phyloP scores from a whole-genome alignment of 2,888 invertebrate genomes.

The Acleris emargana region DNA sequence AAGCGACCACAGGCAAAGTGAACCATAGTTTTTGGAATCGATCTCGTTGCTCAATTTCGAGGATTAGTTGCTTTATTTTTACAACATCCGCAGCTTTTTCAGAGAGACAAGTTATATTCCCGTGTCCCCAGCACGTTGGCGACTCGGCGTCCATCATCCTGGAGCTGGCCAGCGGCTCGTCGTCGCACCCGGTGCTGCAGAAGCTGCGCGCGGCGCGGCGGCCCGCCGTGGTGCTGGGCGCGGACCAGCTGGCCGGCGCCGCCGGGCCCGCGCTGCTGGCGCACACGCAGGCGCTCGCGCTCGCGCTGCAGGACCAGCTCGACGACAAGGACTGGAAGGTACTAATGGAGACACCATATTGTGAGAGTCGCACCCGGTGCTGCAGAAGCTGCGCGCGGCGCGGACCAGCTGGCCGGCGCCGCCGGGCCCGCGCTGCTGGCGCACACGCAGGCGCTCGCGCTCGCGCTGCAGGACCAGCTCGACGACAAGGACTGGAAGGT shows the following conservation, averaged over 20 bases:
- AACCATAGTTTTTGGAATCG: too few species aligned
- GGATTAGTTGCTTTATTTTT: too few species aligned
- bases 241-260: constrained; percentile 89
- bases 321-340: constrained; percentile 82
- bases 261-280: constrained; percentile 92
- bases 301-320: constrained; percentile 81
- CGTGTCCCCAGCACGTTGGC: constrained; percentile 88
- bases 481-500: too few species aligned
- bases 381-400: too few species aligned
- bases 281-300: constrained; percentile 89
- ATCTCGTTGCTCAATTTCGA: too few species aligned
- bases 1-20: too few species aligned
- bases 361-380: too few species aligned
- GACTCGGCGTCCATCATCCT: constrained; percentile 89
- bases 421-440: too few species aligned
- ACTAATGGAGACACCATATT: constrained; percentile 9
- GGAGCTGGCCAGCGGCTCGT: constrained; percentile 89
- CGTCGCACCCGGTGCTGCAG: constrained; percentile 72
- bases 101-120: constrained; percentile 38
- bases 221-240: constrained; percentile 97
- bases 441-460: too few species aligned
- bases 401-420: too few species aligned
- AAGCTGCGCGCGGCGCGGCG: constrained; percentile 90
- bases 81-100: not conserved
- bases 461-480: too few species aligned